Percentiles rank a stretch among this genome's conserved stretches.
These are phyloP conservation scores for Rotaria macrura DNA, from an alignment of 2,888 invertebrate genomes.

Conservation along the genomic window DNA sequence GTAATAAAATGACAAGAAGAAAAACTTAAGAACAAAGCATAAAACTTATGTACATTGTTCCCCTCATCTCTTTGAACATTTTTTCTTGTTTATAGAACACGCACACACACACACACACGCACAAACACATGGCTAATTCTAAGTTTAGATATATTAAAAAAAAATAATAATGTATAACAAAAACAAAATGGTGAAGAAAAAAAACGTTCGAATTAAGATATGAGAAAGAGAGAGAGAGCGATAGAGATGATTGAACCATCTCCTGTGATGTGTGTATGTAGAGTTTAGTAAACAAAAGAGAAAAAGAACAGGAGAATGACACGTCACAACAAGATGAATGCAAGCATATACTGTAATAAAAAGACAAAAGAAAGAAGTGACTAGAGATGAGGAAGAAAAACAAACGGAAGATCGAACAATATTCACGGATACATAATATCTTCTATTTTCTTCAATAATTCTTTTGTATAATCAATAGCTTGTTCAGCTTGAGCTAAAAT, in stretches of 20 bases:
- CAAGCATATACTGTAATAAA: background rate
- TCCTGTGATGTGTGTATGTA: background rate
- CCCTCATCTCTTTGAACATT: background rate
- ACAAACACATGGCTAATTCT: background rate
- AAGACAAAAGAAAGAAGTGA: background rate
- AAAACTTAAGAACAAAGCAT: background rate
- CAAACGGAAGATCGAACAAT: background rate
- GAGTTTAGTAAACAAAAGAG: background rate
- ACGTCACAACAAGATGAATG: background rate
- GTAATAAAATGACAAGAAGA: background rate
- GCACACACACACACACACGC: background rate
- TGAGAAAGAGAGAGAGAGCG: background rate
- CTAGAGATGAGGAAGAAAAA: background rate
- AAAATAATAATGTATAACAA: constrained; percentile 2
- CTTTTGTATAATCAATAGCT: constrained; percentile 33
- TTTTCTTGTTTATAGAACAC: background rate
- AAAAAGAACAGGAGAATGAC: background rate
- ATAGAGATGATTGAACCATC: background rate
- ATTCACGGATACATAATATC: constrained; percentile 32
- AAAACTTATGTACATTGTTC: background rate
- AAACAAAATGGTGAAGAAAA: background rate
- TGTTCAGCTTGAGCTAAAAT: constrained; percentile 33
- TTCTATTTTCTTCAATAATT: constrained; percentile 33
- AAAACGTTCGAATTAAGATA: background rate
- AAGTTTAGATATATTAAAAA: background rate